Evolutionary conservation across 2,797 vertebrate genomes (phyloP).

Genomic region (Dicrostonyx torquatus): DNA sequence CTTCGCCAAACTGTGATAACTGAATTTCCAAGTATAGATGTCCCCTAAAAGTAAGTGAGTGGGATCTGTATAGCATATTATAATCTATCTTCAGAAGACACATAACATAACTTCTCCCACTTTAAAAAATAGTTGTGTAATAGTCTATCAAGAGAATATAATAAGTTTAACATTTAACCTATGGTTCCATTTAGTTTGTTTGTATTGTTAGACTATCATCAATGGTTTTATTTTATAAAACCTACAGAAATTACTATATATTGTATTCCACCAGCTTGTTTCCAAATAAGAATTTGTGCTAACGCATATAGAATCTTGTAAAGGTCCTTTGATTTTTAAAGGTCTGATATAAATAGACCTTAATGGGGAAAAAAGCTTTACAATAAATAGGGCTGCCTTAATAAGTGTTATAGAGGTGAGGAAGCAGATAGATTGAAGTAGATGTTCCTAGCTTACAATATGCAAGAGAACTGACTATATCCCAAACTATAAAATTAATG

Average conservation of each 20-base stretch:
- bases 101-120: not conserved
- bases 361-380: constrained; percentile 46
- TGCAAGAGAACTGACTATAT: constrained; percentile 26
- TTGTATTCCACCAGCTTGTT: constrained; percentile 31
- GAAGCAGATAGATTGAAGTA: constrained; percentile 10
- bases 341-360: constrained; percentile 21
- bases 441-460: not conserved
- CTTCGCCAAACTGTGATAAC: constrained; percentile 48
- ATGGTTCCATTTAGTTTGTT: constrained; percentile 27
- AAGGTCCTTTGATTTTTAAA: constrained; percentile 63
- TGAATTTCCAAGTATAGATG: constrained; percentile 39
- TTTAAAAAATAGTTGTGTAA: constrained; percentile 51
- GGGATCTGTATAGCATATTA: constrained; percentile 17
- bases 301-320: constrained; percentile 16
- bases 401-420: constrained; percentile 14
- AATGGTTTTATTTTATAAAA: not conserved
- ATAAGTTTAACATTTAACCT: constrained; percentile 43
- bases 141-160: constrained; percentile 43
- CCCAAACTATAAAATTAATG: constrained; percentile 50
- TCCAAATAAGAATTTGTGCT: constrained; percentile 45
- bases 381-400: constrained; percentile 32
- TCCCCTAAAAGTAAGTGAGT: constrained; percentile 31
- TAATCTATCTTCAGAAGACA: constrained; percentile 23
- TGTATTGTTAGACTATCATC: constrained; percentile 24
- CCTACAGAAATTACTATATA: constrained; percentile 55